Evolutionary conservation across 2,113 vertebrate species (phyloP), one percentile per base, ranked within the genome.

Genomic region (Felis catus): DNA sequence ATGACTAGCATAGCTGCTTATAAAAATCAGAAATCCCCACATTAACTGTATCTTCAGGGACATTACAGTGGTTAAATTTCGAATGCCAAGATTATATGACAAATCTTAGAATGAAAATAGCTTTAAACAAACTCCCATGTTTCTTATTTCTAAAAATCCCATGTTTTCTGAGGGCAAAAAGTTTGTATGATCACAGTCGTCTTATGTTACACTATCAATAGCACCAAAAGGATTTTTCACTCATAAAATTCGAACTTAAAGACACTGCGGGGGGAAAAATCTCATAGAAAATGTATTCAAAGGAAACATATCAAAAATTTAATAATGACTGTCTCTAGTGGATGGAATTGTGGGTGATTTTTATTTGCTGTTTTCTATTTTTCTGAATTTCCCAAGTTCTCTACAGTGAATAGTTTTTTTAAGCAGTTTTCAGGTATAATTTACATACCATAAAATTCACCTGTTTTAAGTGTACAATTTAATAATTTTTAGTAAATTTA

Each of bases 171-270:
- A 94, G 48, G 33, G 19, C 27, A 83, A 29, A 76, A 81, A 58
- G n/a, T 81, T 36, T 74, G 58, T 27, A 21, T 53, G 15, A 41
- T 78, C 16, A 89, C 14, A 53, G 66, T 65, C 10, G 18, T 41
- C 53, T 79, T 23, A 8, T 33, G 5, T 33, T 78, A 58, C 14
- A 48, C n/a, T 51, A 18, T 23, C 39, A 74, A 29, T 14, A 66
- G 36, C 55, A 91, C 27, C 61, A 63, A 91, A 91, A 39, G 18
- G 29, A 25, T 48, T 79, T 96, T 83, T 74, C 36, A 91, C 27
- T 93, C 76, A 83, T 21, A 79, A 90, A 87, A 86, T 58, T 91
- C 51, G 76, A 71, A 82, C 25, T 89, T 80, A 61, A 95, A 97
- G 88, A 68, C 82, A 79, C 41, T 65, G 15, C 48, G 29, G 39